Conservation (phyloP, 2,113 vertebrate genomes). For the Nematolebias whitei region DNA sequence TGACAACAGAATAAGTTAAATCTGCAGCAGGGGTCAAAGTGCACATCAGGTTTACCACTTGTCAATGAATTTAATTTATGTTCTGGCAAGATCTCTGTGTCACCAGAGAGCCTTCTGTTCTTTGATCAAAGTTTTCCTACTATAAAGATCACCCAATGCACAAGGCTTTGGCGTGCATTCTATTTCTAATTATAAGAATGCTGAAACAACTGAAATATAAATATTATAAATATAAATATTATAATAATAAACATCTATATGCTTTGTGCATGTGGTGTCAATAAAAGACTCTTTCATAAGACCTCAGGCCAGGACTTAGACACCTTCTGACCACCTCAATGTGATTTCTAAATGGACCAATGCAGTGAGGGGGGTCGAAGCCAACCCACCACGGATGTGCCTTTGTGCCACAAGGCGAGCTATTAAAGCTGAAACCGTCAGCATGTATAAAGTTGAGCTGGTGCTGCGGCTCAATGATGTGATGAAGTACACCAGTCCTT, state of each 20-base stretch:
- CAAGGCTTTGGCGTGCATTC: constrained; percentile 25
- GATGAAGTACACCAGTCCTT: too few relatives aligned
- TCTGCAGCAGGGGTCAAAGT: constrained; percentile 32
- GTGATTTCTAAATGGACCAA: too few relatives aligned
- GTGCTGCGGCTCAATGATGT: too few relatives aligned
- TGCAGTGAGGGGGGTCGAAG: too few relatives aligned
- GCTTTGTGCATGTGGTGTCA: constrained; percentile 7
- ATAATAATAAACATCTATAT: constrained; percentile 23
- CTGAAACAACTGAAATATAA: constrained; percentile 11
- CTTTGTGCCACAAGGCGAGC: too few relatives aligned
- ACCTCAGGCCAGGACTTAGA: too few relatives aligned
- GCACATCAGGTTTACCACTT: constrained; percentile 27
- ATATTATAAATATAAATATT: too few relatives aligned
- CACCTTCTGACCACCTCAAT: too few relatives aligned
- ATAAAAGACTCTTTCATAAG: too few relatives aligned
- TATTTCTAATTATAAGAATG: constrained; percentile 55
- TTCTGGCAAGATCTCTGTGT: constrained; percentile 43
- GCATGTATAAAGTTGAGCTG: too few relatives aligned
- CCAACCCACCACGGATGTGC: too few relatives aligned
- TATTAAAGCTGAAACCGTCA: too few relatives aligned
- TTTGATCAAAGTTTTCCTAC: constrained; percentile 52
- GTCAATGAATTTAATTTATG: constrained; percentile 40
- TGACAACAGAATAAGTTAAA: constrained; percentile 36
- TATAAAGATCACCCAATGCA: constrained; percentile 26
- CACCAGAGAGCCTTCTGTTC: constrained; percentile 37